phyloP scores from a whole-genome alignment of 2,113 vertebrate genomes.

The Columbina picui region DNA sequence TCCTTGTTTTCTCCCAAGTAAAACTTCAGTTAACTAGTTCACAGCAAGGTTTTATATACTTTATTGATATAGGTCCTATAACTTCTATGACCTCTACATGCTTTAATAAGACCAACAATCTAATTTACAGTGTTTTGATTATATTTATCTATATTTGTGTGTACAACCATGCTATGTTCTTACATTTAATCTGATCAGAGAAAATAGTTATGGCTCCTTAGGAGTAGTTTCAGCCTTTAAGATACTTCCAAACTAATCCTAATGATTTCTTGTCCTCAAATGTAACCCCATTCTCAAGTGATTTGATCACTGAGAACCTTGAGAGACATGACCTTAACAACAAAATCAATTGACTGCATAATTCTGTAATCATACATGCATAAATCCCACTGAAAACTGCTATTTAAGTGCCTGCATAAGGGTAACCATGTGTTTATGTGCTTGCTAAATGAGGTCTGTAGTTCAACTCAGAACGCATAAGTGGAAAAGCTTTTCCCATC shows the following conservation, averaged over 20 bases:
- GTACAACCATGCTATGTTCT: not conserved
- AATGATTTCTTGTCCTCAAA: not conserved
- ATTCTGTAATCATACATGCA: not conserved
- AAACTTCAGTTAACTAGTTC: not conserved
- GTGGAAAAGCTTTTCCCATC: not conserved
- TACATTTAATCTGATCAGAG: not conserved
- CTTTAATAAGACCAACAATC: not conserved
- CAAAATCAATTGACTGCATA: not conserved
- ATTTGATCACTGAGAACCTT: not conserved
- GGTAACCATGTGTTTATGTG: not conserved
- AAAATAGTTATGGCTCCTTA: not conserved
- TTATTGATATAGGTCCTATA: not conserved
- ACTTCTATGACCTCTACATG: not conserved
- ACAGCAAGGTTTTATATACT: not conserved
- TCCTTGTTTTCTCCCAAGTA: not conserved
- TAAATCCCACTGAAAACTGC: not conserved
- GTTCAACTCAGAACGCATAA: not conserved
- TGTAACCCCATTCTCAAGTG: not conserved
- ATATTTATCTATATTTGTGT: not conserved
- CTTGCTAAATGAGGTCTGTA: not conserved
- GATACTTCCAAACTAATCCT: not conserved
- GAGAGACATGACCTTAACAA: accelerated
- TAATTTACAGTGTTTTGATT: not conserved
- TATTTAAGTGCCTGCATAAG: not conserved
- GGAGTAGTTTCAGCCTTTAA: not conserved